These are phyloP conservation scores for Andricus quercusramuli DNA, from an alignment of 2,888 invertebrate species.

Conservation along the genomic window DNA sequence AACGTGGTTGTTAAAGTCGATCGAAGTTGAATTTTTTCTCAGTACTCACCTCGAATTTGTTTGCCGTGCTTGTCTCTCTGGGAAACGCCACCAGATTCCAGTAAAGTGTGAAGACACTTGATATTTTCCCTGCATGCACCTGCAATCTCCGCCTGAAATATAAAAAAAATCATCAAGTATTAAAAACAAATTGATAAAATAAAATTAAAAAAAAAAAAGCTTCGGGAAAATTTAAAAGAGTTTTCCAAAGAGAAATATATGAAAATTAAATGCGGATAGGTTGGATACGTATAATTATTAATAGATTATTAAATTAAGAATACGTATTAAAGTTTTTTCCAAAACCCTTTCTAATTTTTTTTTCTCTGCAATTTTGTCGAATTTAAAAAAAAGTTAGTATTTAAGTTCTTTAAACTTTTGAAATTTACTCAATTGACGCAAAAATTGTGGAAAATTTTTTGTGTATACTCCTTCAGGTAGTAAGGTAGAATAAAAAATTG, in stretches of 20 bases:
- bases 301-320: not conserved
- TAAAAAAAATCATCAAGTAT: constrained; percentile 20
- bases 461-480: too few relatives aligned
- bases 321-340: not conserved
- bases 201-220: not conserved
- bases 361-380: too few relatives aligned
- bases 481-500: too few relatives aligned
- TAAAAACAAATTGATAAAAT: not conserved
- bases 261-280: not conserved
- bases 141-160: constrained; percentile 89
- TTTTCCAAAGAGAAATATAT: not conserved
- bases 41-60: constrained; percentile 76
- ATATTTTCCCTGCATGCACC: constrained; percentile 93
- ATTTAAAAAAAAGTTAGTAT: too few relatives aligned
- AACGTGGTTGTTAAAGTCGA: constrained; percentile 59
- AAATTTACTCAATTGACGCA: too few relatives aligned
- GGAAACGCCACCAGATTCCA: constrained; percentile 79
- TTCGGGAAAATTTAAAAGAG: not conserved
- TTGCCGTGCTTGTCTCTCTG: constrained; percentile 73
- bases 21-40: constrained; percentile 47
- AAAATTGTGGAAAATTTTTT: too few relatives aligned
- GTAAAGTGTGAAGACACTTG: constrained; percentile 86
- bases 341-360: too few relatives aligned
- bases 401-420: too few relatives aligned
- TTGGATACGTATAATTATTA: not conserved